phyloP scores from a whole-genome alignment of 2,797 vertebrate genomes.

The Sciurus vulgaris region DNA sequence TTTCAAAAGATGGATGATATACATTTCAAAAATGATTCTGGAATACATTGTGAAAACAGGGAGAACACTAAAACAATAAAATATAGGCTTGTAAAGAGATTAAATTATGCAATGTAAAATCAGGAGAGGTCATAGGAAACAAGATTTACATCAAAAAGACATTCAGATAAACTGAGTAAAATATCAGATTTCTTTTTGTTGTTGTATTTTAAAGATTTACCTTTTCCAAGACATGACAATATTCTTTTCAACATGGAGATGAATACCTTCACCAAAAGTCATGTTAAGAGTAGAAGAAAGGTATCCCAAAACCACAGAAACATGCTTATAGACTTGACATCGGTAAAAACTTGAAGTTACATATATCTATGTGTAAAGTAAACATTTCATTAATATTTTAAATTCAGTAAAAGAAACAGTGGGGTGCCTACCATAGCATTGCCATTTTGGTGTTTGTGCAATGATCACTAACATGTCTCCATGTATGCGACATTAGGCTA shows the following conservation, averaged over 20 bases:
- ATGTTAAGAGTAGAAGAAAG: not conserved
- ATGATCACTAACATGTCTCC: not conserved
- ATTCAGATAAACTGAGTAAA: not conserved
- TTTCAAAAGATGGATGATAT: constrained; percentile 8
- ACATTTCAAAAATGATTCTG: not conserved
- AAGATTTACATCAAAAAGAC: not conserved
- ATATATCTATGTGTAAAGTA: not conserved
- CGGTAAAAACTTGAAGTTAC: not conserved
- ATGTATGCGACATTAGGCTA: not conserved
- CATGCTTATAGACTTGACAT: not conserved
- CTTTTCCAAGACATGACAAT: not conserved
- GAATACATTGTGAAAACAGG: not conserved
- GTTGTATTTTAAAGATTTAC: not conserved
- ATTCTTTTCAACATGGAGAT: not conserved
- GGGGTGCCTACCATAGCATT: not conserved
- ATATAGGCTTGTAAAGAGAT: not conserved
- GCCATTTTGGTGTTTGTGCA: not conserved
- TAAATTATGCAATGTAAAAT: not conserved
- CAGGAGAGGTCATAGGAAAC: not conserved
- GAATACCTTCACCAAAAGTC: not conserved
- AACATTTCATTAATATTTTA: not conserved
- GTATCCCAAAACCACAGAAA: not conserved
- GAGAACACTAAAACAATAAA: not conserved
- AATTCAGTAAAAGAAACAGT: not conserved
- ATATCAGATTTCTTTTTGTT: not conserved